Conservation (phyloP, 1,140 invertebrate species). For the Lasioglossum albipes region DNA sequence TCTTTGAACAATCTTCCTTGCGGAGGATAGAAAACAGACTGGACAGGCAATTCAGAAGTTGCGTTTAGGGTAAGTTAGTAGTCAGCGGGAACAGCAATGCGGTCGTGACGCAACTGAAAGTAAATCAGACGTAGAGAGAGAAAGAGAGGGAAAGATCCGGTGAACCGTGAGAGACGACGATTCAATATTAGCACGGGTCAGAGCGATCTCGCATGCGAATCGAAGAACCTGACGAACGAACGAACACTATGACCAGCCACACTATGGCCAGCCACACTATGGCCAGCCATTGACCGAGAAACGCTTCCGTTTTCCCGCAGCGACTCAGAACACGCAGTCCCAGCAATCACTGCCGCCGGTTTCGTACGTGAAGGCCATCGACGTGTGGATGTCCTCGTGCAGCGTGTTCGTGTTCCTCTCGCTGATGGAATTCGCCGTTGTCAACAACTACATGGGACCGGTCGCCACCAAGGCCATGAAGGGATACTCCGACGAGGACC, state of each 20-base stretch:
- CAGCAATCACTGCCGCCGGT: constrained; percentile 94
- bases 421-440: constrained; percentile 94
- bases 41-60: background rate
- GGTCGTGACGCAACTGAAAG: background rate
- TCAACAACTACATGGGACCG: constrained; percentile 95
- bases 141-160: background rate
- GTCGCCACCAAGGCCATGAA: constrained; percentile 93
- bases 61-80: background rate
- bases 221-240: constrained; percentile 4
- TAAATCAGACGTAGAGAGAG: background rate
- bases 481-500: constrained; percentile 92
- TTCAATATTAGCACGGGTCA: constrained; percentile 20
- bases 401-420: constrained; percentile 96
- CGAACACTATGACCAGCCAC: no score
- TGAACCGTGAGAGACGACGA: background rate
- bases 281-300: background rate
- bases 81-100: background rate
- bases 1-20: background rate
- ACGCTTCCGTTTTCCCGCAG: constrained; percentile 75
- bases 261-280: no score
- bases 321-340: constrained; percentile 94
- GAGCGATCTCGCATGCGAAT: background rate
- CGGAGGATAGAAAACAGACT: no score
- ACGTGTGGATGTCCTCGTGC: constrained; percentile 96
- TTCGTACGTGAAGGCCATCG: constrained; percentile 94